Percentiles rank a stretch among this genome's conserved stretches.
These are phyloP conservation scores for Galaxea fascicularis DNA, from an alignment of 92 coral and sea anemone genomes.

Conservation along the genomic window DNA sequence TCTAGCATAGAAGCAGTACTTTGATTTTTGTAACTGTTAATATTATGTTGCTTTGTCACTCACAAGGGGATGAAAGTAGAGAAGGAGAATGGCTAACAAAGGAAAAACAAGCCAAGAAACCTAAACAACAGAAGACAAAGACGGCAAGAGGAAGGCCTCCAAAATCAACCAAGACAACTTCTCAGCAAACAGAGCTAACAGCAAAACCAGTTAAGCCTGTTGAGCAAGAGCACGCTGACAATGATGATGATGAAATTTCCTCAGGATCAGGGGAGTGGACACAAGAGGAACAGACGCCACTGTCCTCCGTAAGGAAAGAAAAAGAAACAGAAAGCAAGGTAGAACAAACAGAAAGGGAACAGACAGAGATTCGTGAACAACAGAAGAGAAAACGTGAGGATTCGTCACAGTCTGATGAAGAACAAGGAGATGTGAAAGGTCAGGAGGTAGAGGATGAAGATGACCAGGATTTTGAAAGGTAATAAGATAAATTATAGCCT, in stretches of 20 bases:
- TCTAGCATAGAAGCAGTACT: background rate
- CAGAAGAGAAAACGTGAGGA: conserved; percentile 68
- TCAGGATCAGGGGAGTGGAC: conserved; percentile 47
- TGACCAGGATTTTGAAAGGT: conserved; percentile 81
- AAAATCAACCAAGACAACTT: conserved; percentile 40
- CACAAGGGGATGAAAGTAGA: conserved; percentile 37
- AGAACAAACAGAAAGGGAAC: conserved; percentile 31
- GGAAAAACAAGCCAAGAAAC: conserved; percentile 47
- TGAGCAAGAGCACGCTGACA: conserved; percentile 33
- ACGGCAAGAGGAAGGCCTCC: conserved; percentile 62
- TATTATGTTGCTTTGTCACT: background rate
- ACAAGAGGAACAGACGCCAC: conserved; percentile 63
- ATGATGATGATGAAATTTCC: conserved; percentile 12
- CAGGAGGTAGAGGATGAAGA: conserved; percentile 38
- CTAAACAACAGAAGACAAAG: conserved; percentile 63
- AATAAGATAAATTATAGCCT: background rate
- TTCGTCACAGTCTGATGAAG: conserved; percentile 55
- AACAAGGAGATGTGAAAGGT: conserved; percentile 15
- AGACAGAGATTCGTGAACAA: conserved; percentile 26
- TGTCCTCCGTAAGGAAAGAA: conserved; percentile 43
- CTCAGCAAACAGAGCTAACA: conserved; percentile 40
- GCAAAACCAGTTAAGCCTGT: conserved; percentile 42
- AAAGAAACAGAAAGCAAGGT: conserved; percentile 14
- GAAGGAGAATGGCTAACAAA: conserved; percentile 46
- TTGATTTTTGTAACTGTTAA: background rate